These are phyloP conservation scores for Cariama cristata DNA, from an alignment of 2,113 vertebrate genomes.

Conservation along the genomic window DNA sequence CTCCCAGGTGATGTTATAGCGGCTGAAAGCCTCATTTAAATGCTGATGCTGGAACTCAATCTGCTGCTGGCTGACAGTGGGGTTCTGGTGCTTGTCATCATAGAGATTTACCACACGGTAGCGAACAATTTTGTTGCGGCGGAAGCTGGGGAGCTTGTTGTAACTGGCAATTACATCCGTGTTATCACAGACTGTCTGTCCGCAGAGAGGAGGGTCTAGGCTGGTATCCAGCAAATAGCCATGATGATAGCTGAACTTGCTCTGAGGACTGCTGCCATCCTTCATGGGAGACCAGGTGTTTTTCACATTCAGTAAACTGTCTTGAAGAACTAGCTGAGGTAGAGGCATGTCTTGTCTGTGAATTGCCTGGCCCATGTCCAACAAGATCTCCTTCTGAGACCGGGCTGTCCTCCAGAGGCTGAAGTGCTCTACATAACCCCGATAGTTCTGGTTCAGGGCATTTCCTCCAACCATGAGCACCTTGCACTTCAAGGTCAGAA, in stretches of 20 bases:
- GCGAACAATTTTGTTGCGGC: conserved; percentile 87
- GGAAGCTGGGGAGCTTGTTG: conserved; percentile 89
- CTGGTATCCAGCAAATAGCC: conserved; percentile 87
- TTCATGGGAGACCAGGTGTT: conserved; percentile 92
- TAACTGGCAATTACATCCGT: conserved; percentile 89
- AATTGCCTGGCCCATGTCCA: conserved; percentile 83
- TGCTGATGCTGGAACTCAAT: conserved; percentile 94
- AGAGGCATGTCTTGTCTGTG: conserved; percentile 80
- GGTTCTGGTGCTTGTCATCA: conserved; percentile 81
- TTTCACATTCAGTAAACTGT: conserved; percentile 91
- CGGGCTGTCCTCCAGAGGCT: conserved; percentile 90
- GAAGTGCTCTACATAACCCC: conserved; percentile 89
- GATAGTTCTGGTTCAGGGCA: conserved; percentile 91
- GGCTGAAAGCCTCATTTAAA: conserved; percentile 88
- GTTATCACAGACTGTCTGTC: conserved; percentile 95
- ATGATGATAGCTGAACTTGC: conserved; percentile 75
- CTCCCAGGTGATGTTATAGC: conserved; percentile 97
- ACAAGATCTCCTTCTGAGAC: conserved; percentile 89
- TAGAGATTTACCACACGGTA: conserved; percentile 94
- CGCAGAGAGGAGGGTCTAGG: conserved; percentile 90
- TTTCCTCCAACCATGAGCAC: conserved; percentile 96
- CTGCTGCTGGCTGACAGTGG: conserved; percentile 91
- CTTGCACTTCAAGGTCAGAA: conserved; percentile 94
- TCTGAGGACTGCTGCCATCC: conserved; percentile 86
- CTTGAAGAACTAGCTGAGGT: conserved; percentile 91